A percentile compares a stretch with the other conserved stretches of the same genome.
Conservation (phyloP, 1,140 invertebrate species). For the Oryzaephilus surinamensis region DNA sequence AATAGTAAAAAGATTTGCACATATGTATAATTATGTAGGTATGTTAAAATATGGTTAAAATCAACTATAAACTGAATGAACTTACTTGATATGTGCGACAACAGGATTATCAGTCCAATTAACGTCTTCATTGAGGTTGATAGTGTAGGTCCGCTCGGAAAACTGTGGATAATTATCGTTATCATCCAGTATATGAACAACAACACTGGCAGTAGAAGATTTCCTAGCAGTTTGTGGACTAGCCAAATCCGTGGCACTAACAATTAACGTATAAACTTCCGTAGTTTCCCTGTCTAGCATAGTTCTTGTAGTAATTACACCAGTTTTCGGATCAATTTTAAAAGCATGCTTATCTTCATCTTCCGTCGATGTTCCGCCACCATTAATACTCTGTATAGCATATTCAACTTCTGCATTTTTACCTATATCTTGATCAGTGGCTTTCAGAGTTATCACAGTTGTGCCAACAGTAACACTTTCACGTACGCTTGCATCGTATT, state of each 20-base stretch:
- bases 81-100: constrained; percentile 69
- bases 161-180: constrained; percentile 98
- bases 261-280: constrained; percentile 74
- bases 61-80: too few species aligned
- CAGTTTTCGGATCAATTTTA: constrained; percentile 68
- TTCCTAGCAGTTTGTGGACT: constrained; percentile 55
- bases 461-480: constrained; percentile 81
- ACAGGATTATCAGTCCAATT: constrained; percentile 72
- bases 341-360: constrained; percentile 53
- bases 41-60: too few species aligned
- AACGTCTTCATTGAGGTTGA: constrained; percentile 78
- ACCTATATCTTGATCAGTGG: constrained; percentile 84
- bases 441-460: constrained; percentile 80
- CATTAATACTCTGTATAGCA: constrained; percentile 57
- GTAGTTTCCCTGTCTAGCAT: constrained; percentile 80
- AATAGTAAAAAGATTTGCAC: too few species aligned
- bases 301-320: constrained; percentile 73
- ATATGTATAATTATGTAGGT: not conserved
- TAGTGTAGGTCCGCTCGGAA: constrained; percentile 76
- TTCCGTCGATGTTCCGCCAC: constrained; percentile 33
- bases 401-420: constrained; percentile 84
- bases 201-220: constrained; percentile 69
- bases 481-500: constrained; percentile 74
- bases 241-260: constrained; percentile 76
- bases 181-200: constrained; percentile 79